Conservation (phyloP, 2,888 invertebrate genomes). For the Chrysodeixis includens region DNA sequence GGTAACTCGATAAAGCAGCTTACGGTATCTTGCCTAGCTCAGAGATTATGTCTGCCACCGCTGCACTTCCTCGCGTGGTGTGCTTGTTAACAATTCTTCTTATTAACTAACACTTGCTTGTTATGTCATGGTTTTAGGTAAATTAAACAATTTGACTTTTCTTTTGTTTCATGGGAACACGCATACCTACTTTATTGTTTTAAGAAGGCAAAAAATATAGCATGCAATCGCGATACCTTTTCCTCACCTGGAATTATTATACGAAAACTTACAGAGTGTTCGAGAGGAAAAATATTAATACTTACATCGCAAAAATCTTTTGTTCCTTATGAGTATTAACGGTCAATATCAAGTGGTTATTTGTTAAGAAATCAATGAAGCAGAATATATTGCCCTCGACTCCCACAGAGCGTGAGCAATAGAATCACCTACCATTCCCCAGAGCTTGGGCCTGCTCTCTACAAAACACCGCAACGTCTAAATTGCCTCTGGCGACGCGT, state of each 20-base stretch:
- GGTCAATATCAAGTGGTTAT: conserved; percentile 60
- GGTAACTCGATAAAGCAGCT: conserved; percentile 28
- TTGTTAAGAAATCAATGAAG: conserved; percentile 68
- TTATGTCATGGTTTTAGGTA: conserved; percentile 3
- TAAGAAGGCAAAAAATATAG: no score
- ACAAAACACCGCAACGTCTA: conserved; percentile 83
- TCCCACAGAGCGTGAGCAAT: conserved; percentile 78
- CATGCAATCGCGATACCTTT: no score
- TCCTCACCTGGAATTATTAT: background rate
- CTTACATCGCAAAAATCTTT: background rate
- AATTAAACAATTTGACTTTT: background rate
- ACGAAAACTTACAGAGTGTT: background rate
- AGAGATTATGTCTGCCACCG: conserved; percentile 31
- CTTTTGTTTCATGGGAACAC: background rate
- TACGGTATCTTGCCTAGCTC: conserved; percentile 8
- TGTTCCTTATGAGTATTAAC: conserved; percentile 23
- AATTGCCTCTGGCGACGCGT: conserved; percentile 86
- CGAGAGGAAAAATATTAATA: background rate
- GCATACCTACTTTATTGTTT: no score
- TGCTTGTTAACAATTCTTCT: conserved; percentile 1
- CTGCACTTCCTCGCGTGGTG: conserved; percentile 13
- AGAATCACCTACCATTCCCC: conserved; percentile 68
- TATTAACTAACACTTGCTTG: conserved; percentile 20
- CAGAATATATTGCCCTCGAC: conserved; percentile 64
- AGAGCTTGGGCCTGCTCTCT: conserved; percentile 65